Conservation (phyloP, 1,140 invertebrate genomes). For the Drosophila sp. region DNA sequence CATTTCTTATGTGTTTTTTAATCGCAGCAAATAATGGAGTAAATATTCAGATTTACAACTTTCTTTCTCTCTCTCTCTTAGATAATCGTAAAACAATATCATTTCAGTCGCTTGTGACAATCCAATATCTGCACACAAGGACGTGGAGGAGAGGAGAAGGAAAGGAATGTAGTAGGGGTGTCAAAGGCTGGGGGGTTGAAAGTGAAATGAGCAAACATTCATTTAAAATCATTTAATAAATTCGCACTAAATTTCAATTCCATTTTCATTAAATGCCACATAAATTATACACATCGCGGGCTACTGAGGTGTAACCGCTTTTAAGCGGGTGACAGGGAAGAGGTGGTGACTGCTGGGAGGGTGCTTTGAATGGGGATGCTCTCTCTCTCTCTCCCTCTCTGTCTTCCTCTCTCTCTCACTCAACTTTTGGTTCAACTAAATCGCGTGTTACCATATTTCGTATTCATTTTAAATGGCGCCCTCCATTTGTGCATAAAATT, state of each 20-base stretch:
- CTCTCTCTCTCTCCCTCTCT: too few relatives aligned
- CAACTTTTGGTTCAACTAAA: constrained; percentile 61
- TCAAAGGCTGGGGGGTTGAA: neutral
- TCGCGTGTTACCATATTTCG: constrained; percentile 80
- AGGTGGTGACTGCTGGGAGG: neutral
- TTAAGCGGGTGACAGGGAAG: neutral
- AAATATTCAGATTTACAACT: too few relatives aligned
- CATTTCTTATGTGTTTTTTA: too few relatives aligned
- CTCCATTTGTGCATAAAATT: constrained; percentile 80
- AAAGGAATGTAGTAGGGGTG: neutral
- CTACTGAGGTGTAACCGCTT: constrained; percentile 37
- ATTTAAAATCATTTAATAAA: constrained; percentile 83
- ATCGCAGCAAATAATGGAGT: too few relatives aligned
- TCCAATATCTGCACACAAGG: neutral
- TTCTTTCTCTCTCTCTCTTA: too few relatives aligned
- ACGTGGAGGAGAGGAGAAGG: neutral
- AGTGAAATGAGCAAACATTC: constrained; percentile 62
- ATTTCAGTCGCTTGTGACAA: neutral
- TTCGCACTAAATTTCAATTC: constrained; percentile 82
- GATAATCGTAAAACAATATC: neutral
- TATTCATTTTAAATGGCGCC: constrained; percentile 76
- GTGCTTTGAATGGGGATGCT: neutral
- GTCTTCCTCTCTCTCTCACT: too few relatives aligned
- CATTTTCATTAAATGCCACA: constrained; percentile 82
- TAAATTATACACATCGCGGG: constrained; percentile 75